Evolutionary conservation across 2,888 invertebrate species (phyloP).

Genomic region (Metopia argyrocephala): DNA sequence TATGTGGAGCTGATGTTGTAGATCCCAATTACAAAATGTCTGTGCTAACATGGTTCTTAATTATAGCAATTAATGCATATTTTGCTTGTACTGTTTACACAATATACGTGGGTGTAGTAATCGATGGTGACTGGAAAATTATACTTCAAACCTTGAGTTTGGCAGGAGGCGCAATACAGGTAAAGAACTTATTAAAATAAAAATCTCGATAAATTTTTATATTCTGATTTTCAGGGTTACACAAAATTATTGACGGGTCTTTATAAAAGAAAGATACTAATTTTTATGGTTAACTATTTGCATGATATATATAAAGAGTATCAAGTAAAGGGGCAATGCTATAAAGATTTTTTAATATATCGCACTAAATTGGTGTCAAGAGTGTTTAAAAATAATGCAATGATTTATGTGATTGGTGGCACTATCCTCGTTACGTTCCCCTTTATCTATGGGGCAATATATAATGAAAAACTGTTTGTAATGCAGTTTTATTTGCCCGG

Average conservation of each 20-base stretch:
- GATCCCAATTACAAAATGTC: slow-evolving; percentile 64
- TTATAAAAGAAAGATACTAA: slow-evolving; percentile 10
- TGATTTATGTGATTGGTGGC: slow-evolving; percentile 28
- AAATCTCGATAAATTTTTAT: neutral
- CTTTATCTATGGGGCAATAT: neutral
- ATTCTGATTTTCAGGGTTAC: neutral
- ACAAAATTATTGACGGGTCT: slow-evolving; percentile 14
- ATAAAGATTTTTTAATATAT: slow-evolving; percentile 57
- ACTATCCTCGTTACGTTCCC: slow-evolving; percentile 62
- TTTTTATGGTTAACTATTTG: slow-evolving; percentile 52
- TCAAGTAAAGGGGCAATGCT: slow-evolving; percentile 61
- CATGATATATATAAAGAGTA: slow-evolving; percentile 67
- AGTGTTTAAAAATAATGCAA: slow-evolving; percentile 56
- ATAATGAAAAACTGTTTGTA: slow-evolving; percentile 61
- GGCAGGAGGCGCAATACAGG: slow-evolving; percentile 67
- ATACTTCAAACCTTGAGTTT: slow-evolving; percentile 67
- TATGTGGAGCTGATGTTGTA: slow-evolving; percentile 67
- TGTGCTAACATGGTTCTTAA: slow-evolving; percentile 64
- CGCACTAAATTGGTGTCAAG: slow-evolving; percentile 57
- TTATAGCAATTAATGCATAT: slow-evolving; percentile 52
- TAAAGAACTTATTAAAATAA: neutral
- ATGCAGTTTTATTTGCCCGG: slow-evolving; percentile 70
- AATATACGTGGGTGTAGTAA: slow-evolving; percentile 66
- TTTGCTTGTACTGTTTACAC: slow-evolving; percentile 68
- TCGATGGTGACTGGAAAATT: slow-evolving; percentile 66